These are phyloP conservation scores for Naso thynnoides DNA, from an alignment of 2,797 vertebrate genomes.

Conservation along the genomic window DNA sequence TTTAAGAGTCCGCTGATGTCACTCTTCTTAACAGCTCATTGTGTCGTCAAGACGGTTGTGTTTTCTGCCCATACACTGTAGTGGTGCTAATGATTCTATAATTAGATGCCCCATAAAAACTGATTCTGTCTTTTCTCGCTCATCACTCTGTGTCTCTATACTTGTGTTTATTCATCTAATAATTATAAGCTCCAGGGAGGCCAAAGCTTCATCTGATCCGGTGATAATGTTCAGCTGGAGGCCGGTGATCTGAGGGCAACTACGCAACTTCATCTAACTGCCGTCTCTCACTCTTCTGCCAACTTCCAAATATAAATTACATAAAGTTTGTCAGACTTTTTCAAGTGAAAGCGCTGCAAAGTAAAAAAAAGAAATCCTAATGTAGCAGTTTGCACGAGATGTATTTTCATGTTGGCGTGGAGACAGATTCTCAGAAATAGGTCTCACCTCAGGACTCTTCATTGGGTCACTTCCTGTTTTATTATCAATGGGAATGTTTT, in stretches of 20 bases:
- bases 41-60: slow-evolving; percentile 60
- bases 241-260: slow-evolving; percentile 54
- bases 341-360: slow-evolving; percentile 17
- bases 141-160: slow-evolving; percentile 31
- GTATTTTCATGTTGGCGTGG: slow-evolving; percentile 60
- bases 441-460: slow-evolving; percentile 81
- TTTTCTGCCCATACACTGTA: slow-evolving; percentile 63
- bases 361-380: slow-evolving; percentile 38
- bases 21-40: slow-evolving; percentile 51
- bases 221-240: slow-evolving; percentile 15
- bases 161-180: slow-evolving; percentile 31
- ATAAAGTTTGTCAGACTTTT: slow-evolving; percentile 37
- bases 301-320: slow-evolving; percentile 48
- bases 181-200: slow-evolving; percentile 49
- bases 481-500: slow-evolving; percentile 49
- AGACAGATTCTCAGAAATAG: slow-evolving; percentile 54
- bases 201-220: slow-evolving; percentile 22
- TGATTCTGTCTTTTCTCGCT: slow-evolving; percentile 22
- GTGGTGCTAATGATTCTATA: slow-evolving; percentile 70
- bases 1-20: slow-evolving; percentile 41
- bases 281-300: slow-evolving; percentile 44
- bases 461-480: slow-evolving; percentile 68
- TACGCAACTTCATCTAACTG: slow-evolving; percentile 34
- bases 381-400: slow-evolving; percentile 78
- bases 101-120: slow-evolving; percentile 47